Evolutionary conservation across 2,888 invertebrate genomes (phyloP), one percentile per base, ranked within the genome.

Genomic region (Dilophus febrilis): DNA sequence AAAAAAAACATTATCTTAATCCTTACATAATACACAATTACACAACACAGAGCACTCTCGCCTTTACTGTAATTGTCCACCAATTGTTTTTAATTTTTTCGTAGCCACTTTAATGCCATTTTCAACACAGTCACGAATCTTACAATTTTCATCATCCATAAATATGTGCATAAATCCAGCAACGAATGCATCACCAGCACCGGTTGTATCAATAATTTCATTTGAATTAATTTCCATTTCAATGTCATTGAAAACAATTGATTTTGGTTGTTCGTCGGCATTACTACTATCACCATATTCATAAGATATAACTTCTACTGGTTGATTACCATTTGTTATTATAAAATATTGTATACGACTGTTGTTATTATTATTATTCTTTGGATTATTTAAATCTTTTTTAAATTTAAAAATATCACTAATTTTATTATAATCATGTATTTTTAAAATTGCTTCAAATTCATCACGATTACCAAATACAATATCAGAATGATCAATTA

Each of bases 241-340:
- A 6, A 22, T 22, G 8, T 22, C 22, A 30, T 53, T 46, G 3
- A 64, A 63, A 3, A 68, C 66, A 3, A 44, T 52, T 44, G 40
- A 49, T 54, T 6, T 22, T 22, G 22, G 22, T 13, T 50, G n/a
- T 40, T 17, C 33, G 31, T 40, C 5, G 12, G 10, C 11, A 32
- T 30, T 14, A 32, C 10, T 12, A 18, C n/a, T 29, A 10, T 10
- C 27, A 16, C n/a, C 49, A 39, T 58, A 41, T 60, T 61, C 27
- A 53, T 50, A 19, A 54, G 54, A 22, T 6, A 22, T 22, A 22
- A 75, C 66, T 35, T 68, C 53, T 1, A 74, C 68, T 17, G 68
- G 64, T 13, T 67, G 56, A 1, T 62, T 55, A 10, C 76, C 78
- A 49, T 77, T 69, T 6, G 80, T 81, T 41, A 79, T 64, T 2